A percentile compares a stretch with the other conserved stretches of the same genome.
Conservation (phyloP, 2,797 vertebrate species). For the Typhlichthys eigenmanni region DNA sequence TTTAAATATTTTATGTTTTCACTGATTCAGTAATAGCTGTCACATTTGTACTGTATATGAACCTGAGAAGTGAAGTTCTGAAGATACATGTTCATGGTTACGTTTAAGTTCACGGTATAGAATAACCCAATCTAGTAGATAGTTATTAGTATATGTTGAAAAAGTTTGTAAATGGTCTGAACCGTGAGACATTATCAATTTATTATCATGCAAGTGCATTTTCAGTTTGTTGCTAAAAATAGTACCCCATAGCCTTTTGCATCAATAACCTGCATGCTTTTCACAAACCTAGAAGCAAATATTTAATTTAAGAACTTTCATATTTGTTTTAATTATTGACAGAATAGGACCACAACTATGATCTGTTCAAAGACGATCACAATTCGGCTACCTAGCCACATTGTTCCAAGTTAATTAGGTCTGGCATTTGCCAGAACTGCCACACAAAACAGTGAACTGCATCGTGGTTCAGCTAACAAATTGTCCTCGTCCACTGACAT, state of each 20-base stretch:
- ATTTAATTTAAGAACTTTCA: not conserved
- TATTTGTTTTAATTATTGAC: not conserved
- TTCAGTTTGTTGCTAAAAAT: constrained; percentile 9
- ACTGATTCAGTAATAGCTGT: constrained; percentile 8
- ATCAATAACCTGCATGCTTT: not conserved
- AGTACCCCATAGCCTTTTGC: not conserved
- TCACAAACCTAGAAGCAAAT: not conserved
- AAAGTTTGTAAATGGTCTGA: no score
- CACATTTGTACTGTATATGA: not conserved
- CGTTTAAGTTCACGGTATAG: no score
- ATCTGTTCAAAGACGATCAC: not conserved
- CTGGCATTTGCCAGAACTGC: not conserved
- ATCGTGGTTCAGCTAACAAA: no score
- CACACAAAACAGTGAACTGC: no score
- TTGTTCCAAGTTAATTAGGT: not conserved
- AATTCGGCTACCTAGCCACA: not conserved
- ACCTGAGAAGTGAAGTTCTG: not conserved
- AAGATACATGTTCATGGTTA: no score
- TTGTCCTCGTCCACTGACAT: no score
- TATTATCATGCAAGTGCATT: not conserved
- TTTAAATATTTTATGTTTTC: not conserved
- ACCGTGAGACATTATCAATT: no score
- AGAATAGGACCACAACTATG: no score
- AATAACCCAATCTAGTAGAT: no score
- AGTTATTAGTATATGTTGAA: no score